Conservation (phyloP, 2,797 vertebrate genomes). For the Sebastes trivittatus region DNA sequence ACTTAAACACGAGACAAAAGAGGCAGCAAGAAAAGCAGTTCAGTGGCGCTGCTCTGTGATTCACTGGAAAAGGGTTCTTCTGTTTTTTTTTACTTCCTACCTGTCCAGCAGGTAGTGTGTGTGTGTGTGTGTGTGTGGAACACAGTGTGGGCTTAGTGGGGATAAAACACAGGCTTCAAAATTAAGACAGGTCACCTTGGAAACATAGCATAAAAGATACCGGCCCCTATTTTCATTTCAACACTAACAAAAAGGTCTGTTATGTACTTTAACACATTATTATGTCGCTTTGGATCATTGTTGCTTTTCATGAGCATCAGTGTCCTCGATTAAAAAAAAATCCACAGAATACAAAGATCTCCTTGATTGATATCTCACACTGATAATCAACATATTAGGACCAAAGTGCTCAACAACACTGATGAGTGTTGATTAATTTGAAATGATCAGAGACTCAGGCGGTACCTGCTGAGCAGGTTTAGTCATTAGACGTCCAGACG, state of each 20-base stretch:
- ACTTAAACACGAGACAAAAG: slow-evolving; percentile 53
- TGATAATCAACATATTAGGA: slow-evolving; percentile 32
- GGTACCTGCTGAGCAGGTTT: slow-evolving; percentile 2
- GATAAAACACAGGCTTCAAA: slow-evolving; percentile 29
- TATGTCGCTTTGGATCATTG: slow-evolving; percentile 47
- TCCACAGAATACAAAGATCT: slow-evolving; percentile 20
- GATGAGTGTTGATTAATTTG: slow-evolving; percentile 36
- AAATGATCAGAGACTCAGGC: slow-evolving; percentile 38
- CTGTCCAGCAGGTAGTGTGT: slow-evolving; percentile 77
- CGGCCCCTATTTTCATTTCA: neutral
- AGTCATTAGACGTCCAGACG: slow-evolving; percentile 5
- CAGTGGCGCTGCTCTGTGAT: slow-evolving; percentile 24
- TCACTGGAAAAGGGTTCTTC: neutral
- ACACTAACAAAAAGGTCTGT: neutral
- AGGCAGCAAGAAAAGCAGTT: slow-evolving; percentile 45
- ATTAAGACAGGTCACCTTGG: slow-evolving; percentile 8
- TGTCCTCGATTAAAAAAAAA: slow-evolving; percentile 13
- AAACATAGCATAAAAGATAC: slow-evolving; percentile 9
- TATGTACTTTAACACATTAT: neutral
- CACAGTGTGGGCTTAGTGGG: neutral
- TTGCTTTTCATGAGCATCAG: slow-evolving; percentile 24
- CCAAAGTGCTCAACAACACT: slow-evolving; percentile 65
- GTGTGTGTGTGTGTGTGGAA: neutral
- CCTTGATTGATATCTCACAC: slow-evolving; percentile 22
- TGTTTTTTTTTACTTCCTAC: slow-evolving; percentile 42